Evolutionary conservation across 2,888 invertebrate genomes (phyloP).

Genomic region (Andrena praecox): DNA sequence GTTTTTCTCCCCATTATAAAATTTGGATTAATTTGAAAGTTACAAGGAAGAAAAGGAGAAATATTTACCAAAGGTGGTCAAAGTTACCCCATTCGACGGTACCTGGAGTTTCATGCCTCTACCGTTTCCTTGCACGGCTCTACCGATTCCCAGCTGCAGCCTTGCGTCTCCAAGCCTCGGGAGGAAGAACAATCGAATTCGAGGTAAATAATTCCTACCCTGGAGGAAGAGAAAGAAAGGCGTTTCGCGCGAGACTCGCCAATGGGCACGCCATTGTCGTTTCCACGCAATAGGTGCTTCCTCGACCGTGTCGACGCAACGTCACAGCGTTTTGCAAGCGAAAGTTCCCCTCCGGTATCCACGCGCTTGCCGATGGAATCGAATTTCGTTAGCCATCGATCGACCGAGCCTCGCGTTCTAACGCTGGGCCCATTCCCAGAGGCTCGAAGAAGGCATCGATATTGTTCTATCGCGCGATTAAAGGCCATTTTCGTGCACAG

Average conservation of each 20-base stretch:
- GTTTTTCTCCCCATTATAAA: too few relatives aligned
- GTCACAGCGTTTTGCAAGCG: slow-evolving; percentile 54
- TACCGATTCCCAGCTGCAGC: background rate
- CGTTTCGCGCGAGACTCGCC: slow-evolving; percentile 45
- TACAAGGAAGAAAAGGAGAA: too few relatives aligned
- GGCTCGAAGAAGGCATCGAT: background rate
- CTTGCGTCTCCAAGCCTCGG: background rate
- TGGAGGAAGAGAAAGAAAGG: background rate
- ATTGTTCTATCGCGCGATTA: background rate
- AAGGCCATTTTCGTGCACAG: background rate
- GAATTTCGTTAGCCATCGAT: slow-evolving; percentile 38
- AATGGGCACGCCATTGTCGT: slow-evolving; percentile 51
- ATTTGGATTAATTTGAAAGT: too few relatives aligned
- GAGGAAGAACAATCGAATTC: background rate
- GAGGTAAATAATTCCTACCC: too few relatives aligned
- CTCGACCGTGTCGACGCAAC: slow-evolving; percentile 60
- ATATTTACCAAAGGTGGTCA: too few relatives aligned
- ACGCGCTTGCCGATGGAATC: slow-evolving; percentile 16
- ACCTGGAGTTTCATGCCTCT: too few relatives aligned
- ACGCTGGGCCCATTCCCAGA: background rate
- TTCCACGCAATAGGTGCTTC: slow-evolving; percentile 53
- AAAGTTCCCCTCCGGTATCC: slow-evolving; percentile 48
- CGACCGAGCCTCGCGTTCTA: slow-evolving; percentile 5
- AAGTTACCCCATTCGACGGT: too few relatives aligned
- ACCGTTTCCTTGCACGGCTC: too few relatives aligned